Base-by-base conservation (phyloP, 2,113 vertebrate species). In the Syngnathus floridae region DNA sequence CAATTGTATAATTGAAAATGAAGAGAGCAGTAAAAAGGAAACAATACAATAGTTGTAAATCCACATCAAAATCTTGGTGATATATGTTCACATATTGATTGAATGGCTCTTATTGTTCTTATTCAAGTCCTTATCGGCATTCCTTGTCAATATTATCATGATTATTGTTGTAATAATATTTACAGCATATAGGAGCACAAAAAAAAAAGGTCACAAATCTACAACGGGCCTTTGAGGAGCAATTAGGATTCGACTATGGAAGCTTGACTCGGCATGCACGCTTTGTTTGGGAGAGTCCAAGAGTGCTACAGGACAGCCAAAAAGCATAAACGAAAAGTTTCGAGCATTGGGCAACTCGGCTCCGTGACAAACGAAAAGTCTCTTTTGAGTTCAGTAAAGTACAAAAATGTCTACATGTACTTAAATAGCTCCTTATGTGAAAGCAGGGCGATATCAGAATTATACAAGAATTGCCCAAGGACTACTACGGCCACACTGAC, bases 181-280 rank as follows among this genome's bases (percentile, higher is more conserved):
- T 84, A 78, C 79, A 70, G 68, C 82, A 81, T 79, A 84, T 79
- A 86, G 71, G 80, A 90, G 88, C 82, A 89, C 83, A 84, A 86
- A 86, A 70, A 85, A 87, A 69, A 78, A 13, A 35, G 14, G 74
- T 71, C 83, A 88, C 83, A 74, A 86, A 65, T 80, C 70, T 87
- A 89, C 83, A 83, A 78, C 70, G 3, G n/a, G 48, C 21, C 21
- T 54, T 54, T 10, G 4, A 10, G 51, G 62, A 80, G 80, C 62
- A 35, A 76, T 80, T 78, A 75, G 66, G 78, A 77, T 85, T 56
- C 76, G 83, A 72, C 83, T 83, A 81, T 77, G 51, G 10, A 84
- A 87, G 81, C 82, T 64, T 82, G 75, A 87, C 83, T 87, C 11
- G 67, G 87, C 90, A 92, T 91, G 90, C 90, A 88, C 65, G 65